These are phyloP conservation scores for Caenorhabditis sp. DNA, from an alignment of 2,888 invertebrate genomes.

Conservation along the genomic window DNA sequence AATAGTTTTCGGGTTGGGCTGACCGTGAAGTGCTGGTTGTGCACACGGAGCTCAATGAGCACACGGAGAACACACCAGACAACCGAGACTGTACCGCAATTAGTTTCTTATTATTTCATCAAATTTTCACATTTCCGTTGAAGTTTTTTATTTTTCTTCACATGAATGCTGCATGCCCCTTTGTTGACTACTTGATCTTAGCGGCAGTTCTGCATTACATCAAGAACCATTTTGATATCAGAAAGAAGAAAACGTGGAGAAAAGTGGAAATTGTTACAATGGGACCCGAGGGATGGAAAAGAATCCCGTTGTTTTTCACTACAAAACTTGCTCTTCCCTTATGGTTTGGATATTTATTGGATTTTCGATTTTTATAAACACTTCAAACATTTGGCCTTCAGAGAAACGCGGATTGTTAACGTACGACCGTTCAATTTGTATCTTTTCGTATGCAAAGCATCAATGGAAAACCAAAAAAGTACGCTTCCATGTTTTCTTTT, in stretches of 20 bases:
- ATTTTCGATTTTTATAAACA: too few species aligned
- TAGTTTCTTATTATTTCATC: slow-evolving; percentile 11
- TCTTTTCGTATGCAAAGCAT: neutral
- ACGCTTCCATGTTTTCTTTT: neutral
- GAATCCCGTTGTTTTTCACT: too few species aligned
- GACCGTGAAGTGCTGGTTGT: neutral
- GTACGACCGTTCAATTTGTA: neutral
- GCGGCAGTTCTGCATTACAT: slow-evolving; percentile 25
- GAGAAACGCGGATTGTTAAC: too few species aligned
- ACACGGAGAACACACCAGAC: slow-evolving; percentile 16
- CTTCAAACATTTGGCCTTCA: too few species aligned
- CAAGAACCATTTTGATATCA: slow-evolving; percentile 35
- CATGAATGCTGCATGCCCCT: slow-evolving; percentile 27
- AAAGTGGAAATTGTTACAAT: slow-evolving; percentile 4
- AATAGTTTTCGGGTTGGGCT: slow-evolving; percentile 2
- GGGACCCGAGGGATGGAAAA: neutral
- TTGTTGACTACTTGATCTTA: slow-evolving; percentile 4
- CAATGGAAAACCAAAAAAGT: neutral
- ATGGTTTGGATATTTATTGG: too few species aligned
- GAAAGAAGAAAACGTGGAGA: slow-evolving; percentile 12
- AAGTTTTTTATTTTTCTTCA: slow-evolving; percentile 35
- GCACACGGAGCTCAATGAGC: slow-evolving; percentile 48
- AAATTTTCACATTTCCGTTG: too few species aligned
- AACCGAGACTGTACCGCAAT: slow-evolving; percentile 12
- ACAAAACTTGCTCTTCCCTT: neutral